Evolutionary conservation across 2,888 invertebrate genomes (phyloP).

Genomic region (Periphyllus acericola): DNA sequence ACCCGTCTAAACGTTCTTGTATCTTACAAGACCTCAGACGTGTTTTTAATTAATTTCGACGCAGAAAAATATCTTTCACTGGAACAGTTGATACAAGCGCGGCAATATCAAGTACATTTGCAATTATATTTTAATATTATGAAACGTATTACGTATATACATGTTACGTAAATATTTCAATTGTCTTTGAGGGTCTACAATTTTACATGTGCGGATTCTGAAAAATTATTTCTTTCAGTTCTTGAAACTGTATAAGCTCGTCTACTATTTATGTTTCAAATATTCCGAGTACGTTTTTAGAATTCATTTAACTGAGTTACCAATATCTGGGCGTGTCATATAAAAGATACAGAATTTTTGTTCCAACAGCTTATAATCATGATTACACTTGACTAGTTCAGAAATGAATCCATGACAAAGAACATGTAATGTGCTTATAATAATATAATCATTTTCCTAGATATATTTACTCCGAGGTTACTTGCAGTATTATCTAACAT

Average conservation of each 20-base stretch:
- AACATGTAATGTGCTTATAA: background rate
- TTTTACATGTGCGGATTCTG: background rate
- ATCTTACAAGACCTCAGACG: slow-evolving; percentile 50
- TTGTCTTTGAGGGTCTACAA: background rate
- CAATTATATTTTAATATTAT: slow-evolving; percentile 23
- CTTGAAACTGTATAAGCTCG: slow-evolving; percentile 23
- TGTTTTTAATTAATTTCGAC: slow-evolving; percentile 61
- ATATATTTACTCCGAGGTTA: background rate
- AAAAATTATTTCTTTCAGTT: background rate
- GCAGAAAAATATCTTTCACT: slow-evolving; percentile 61
- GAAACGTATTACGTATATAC: slow-evolving; percentile 15
- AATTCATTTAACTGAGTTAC: background rate
- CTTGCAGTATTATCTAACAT: slow-evolving; percentile 7
- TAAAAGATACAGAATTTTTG: background rate
- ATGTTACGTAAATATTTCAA: slow-evolving; percentile 2
- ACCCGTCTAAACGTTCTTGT: slow-evolving; percentile 55
- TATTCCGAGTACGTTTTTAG: background rate
- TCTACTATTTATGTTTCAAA: slow-evolving; percentile 2
- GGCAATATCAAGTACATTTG: slow-evolving; percentile 17
- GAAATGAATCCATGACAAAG: background rate
- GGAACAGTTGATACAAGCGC: background rate
- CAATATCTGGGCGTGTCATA: background rate
- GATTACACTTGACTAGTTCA: background rate
- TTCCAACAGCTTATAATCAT: background rate
- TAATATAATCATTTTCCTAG: background rate